Conservation (phyloP, 2,888 invertebrate genomes). For the Mesopsocus fuscifrons region DNA sequence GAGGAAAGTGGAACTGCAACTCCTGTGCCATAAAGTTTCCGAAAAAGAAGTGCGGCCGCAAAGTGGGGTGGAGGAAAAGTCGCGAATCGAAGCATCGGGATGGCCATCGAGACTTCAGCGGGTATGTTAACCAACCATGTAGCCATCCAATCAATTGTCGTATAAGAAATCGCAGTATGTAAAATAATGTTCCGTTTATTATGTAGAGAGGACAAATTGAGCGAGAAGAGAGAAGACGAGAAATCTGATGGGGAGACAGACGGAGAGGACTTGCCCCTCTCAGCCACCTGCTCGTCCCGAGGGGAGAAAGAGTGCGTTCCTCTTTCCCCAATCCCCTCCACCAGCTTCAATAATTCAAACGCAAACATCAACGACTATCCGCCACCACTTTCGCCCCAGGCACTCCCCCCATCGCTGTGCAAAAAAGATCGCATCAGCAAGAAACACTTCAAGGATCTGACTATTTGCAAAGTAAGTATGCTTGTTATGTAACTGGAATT, state of each 20-base stretch:
- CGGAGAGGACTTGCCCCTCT: constrained; percentile 3
- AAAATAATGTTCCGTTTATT: too few relatives aligned
- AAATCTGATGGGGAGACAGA: background rate
- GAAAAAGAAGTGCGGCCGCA: constrained; percentile 39
- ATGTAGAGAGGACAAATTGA: too few relatives aligned
- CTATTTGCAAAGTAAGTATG: constrained; percentile 44
- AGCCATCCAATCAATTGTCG: too few relatives aligned
- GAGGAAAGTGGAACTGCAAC: constrained; percentile 78
- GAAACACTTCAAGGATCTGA: constrained; percentile 57
- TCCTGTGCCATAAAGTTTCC: constrained; percentile 74
- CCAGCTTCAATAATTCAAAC: background rate
- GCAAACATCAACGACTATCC: constrained; percentile 7
- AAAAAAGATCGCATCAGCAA: constrained; percentile 38
- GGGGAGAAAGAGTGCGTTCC: constrained; percentile 4
- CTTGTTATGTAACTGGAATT: too few relatives aligned
- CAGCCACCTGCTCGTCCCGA: background rate
- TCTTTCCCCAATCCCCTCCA: constrained; percentile 1
- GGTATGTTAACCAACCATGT: constrained; percentile 11
- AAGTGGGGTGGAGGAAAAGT: constrained; percentile 9
- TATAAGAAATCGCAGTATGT: too few relatives aligned
- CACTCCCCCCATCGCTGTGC: constrained; percentile 17
- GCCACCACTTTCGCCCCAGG: constrained; percentile 13
- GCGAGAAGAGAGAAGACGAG: too few relatives aligned
- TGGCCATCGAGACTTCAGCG: background rate
- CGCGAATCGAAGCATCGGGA: background rate